Evolutionary conservation across 2,888 invertebrate genomes (phyloP).

Genomic region (Hydrotaea cyrtoneurina): DNA sequence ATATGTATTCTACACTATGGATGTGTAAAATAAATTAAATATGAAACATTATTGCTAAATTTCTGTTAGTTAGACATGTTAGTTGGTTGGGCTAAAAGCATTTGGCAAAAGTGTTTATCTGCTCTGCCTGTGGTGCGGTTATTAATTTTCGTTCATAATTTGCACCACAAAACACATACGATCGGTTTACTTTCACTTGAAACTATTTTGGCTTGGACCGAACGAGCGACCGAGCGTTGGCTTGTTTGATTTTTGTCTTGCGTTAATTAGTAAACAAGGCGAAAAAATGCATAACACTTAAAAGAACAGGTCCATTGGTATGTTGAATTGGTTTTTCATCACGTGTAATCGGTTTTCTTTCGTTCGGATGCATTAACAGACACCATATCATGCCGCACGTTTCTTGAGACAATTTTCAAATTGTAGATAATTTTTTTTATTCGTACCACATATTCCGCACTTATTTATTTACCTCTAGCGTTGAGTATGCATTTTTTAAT

Average conservation of each 20-base stretch:
- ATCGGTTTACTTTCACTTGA: constrained; percentile 60
- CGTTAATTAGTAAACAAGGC: constrained; percentile 45
- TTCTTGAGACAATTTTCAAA: constrained; percentile 9
- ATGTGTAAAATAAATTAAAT: constrained; percentile 15
- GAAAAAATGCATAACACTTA: constrained; percentile 35
- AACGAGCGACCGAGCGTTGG: not conserved
- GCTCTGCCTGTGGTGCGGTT: constrained; percentile 17
- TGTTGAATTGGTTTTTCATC: constrained; percentile 21
- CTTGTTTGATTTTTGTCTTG: constrained; percentile 41
- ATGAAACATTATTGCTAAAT: not conserved
- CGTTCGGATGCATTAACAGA: not conserved
- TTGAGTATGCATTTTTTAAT: not conserved
- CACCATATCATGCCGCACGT: not conserved
- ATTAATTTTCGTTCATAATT: constrained; percentile 28
- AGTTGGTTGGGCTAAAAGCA: not conserved
- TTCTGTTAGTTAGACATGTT: constrained; percentile 7
- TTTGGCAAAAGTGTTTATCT: constrained; percentile 1
- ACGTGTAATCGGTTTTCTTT: constrained; percentile 30
- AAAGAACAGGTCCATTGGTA: constrained; percentile 44
- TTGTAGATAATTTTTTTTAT: not conserved
- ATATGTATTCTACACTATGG: not conserved
- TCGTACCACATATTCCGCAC: not conserved
- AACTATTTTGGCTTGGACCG: constrained; percentile 23
- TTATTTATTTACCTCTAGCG: not conserved
- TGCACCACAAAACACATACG: constrained; percentile 5